phyloP scores from a whole-genome alignment of 2,113 vertebrate species.

The Turdus rufiventris region DNA sequence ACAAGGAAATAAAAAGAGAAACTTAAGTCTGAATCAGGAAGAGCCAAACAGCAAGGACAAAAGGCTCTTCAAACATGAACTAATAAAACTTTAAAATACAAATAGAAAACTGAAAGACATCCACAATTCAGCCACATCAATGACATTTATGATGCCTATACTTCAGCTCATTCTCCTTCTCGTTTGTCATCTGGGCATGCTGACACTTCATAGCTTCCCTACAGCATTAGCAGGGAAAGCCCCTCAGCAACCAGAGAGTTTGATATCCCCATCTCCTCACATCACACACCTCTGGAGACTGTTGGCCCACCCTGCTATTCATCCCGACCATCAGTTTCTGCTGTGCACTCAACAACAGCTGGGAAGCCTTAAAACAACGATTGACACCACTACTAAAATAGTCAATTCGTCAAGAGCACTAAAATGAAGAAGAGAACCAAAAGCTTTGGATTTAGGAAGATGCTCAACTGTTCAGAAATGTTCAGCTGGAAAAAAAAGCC shows the following conservation, averaged over 20 bases:
- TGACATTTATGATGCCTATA: background rate
- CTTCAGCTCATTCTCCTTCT: background rate
- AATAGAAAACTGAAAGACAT: background rate
- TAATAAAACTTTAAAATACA: background rate
- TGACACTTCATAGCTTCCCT: background rate
- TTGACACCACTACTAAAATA: background rate
- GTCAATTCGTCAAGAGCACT: background rate
- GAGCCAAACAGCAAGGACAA: background rate
- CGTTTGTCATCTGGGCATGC: background rate
- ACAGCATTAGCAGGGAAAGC: background rate
- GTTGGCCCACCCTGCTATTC: background rate
- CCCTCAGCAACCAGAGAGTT: background rate
- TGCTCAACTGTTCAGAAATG: background rate
- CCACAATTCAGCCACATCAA: background rate
- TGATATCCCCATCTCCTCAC: rapidly evolving
- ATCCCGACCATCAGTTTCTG: background rate
- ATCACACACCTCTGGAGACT: background rate
- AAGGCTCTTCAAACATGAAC: background rate
- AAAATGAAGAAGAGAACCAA: background rate
- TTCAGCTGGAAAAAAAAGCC: background rate
- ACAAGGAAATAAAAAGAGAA: background rate
- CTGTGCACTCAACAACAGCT: background rate
- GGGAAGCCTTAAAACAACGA: background rate
- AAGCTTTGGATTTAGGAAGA: background rate
- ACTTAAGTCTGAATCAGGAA: background rate